Evolutionary conservation across 2,113 vertebrate species (phyloP), one percentile per base, ranked within the genome.

Genomic region (Chionomys nivalis): DNA sequence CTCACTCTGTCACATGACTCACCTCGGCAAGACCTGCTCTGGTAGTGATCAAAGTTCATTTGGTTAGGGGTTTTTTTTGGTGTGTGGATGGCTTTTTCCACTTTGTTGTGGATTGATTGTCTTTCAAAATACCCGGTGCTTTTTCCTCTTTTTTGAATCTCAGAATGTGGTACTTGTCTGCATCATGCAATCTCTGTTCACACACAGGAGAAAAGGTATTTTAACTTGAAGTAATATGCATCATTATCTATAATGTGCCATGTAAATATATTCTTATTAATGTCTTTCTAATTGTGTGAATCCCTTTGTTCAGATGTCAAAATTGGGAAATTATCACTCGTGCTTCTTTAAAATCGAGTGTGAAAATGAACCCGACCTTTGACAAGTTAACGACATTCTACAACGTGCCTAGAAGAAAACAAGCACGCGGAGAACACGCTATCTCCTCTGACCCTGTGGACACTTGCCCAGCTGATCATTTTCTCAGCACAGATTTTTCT

Each of bases 101-200:
- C 98, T 98, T 98, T 98, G 98, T 97, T 98, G 97, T 98, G 97
- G 97, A 97, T 97, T 97, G 90, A 91, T 97, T 96, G 94, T 96
- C 97, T 98, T 97, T 98, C 97, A 98, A 68, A 98, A 98, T 97
- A 98, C 90, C 95, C 94, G 76, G 2, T 97, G 79, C 77, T 90
- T 88, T 96, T 97, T 96, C 95, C 95, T 95, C 79, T 96, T 91
- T 98, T 96, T 96, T 97, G 95, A 97, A 97, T 97, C 96, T 97
- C 95, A 97, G 96, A 96, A 96, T 61, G 24, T 95, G 58, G 89
- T 96, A 82, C 76, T 79, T 94, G 82, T 76, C 90, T 96, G 55
- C 42, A 96, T 42, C 81, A 2, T 76, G 83, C 73, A 93, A 73
- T 73, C 91, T 95, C 63, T 55, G 96, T n/a, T 97, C 90, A 94